A percentile compares a stretch with the other conserved stretches of the same genome.
phyloP scores from a whole-genome alignment of 2,113 vertebrate genomes.

The Ameiurus melas region DNA sequence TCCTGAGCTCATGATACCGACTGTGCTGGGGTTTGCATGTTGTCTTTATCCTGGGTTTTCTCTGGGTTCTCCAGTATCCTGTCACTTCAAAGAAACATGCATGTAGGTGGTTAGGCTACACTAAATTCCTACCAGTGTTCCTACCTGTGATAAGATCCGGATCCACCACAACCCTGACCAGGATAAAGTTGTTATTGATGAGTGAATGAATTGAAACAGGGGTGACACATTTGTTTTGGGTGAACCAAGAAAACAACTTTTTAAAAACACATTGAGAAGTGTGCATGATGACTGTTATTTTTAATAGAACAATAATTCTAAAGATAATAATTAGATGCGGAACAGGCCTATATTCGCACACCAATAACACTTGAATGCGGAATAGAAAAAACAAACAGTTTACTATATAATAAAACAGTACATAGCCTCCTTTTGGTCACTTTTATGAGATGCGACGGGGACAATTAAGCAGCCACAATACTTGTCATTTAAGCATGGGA shows the following conservation, averaged over 20 bases:
- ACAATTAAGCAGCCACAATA: not conserved
- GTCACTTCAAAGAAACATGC: not conserved
- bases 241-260: not conserved
- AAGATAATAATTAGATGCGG: not conserved
- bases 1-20: not conserved
- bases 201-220: not conserved
- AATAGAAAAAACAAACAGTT: not conserved
- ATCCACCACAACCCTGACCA: constrained; percentile 3
- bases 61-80: not conserved
- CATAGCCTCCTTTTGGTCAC: not conserved
- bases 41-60: not conserved
- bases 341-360: not conserved
- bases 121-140: not conserved
- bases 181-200: not conserved
- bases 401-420: not conserved
- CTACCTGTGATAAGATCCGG: not conserved
- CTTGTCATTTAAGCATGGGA: not conserved
- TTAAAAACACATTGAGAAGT: not conserved
- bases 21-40: not conserved
- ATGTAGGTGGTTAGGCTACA: not conserved
- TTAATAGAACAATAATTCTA: not conserved
- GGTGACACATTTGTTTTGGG: not conserved
- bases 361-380: not conserved
- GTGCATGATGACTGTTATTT: not conserved
- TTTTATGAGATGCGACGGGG: not conserved